These are phyloP conservation scores for Hemaris fuciformis DNA, from an alignment of 2,888 invertebrate genomes.

Conservation along the genomic window DNA sequence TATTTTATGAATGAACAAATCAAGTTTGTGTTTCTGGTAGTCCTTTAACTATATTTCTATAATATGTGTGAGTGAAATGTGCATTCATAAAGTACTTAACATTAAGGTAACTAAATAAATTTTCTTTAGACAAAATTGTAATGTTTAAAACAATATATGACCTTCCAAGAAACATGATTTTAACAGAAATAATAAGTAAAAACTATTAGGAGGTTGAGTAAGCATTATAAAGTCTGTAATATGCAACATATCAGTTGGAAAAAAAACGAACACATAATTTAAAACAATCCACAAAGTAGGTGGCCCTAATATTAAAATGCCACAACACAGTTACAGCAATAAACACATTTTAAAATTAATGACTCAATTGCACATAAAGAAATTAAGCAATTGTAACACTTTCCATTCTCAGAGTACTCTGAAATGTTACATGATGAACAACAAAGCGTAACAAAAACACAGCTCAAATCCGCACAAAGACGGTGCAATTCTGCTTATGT, in stretches of 20 bases:
- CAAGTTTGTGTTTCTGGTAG: too few relatives aligned
- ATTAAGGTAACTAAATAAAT: too few relatives aligned
- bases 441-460: slow-evolving; percentile 58
- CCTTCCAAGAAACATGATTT: too few relatives aligned
- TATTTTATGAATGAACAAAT: too few relatives aligned
- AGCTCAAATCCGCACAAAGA: slow-evolving; percentile 28
- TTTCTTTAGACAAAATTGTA: too few relatives aligned
- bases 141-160: too few relatives aligned
- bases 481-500: slow-evolving; percentile 46
- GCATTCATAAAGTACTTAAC: too few relatives aligned
- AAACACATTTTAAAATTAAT: slow-evolving; percentile 25
- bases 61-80: too few relatives aligned
- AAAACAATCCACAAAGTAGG: not conserved
- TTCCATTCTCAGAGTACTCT: slow-evolving; percentile 50
- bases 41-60: too few relatives aligned
- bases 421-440: slow-evolving; percentile 61
- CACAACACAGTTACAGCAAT: slow-evolving; percentile 18
- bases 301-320: slow-evolving; percentile 18
- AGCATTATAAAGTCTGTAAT: not conserved
- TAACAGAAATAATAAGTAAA: too few relatives aligned
- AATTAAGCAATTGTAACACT: slow-evolving; percentile 58
- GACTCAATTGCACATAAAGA: slow-evolving; percentile 29
- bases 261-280: not conserved
- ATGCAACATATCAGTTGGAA: not conserved
- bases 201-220: not conserved